Evolutionary conservation across 2,888 invertebrate species (phyloP).

Genomic region (Torymus auratus): DNA sequence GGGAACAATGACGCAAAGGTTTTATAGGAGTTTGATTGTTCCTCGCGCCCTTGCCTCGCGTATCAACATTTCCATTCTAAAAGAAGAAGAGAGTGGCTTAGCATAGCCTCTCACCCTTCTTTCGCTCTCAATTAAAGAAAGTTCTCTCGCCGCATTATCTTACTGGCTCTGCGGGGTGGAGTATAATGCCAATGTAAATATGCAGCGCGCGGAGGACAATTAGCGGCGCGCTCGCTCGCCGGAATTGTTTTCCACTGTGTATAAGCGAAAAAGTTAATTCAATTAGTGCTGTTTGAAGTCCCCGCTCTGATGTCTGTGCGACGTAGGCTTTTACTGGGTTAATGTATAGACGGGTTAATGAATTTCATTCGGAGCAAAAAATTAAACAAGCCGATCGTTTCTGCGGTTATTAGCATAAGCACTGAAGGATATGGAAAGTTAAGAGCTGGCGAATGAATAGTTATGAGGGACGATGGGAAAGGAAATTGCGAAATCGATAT

Average conservation of each 20-base stretch:
- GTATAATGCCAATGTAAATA: conserved; percentile 33
- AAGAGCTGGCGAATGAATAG: too few relatives aligned
- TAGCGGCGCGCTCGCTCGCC: not conserved
- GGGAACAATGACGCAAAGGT: conserved; percentile 22
- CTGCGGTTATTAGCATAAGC: too few relatives aligned
- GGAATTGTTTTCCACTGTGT: not conserved
- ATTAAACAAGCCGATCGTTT: too few relatives aligned
- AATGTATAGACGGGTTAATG: not conserved
- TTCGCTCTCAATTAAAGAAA: too few relatives aligned
- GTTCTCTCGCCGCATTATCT: not conserved
- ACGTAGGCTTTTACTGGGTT: not conserved
- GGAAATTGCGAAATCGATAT: too few relatives aligned
- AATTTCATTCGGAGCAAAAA: not conserved
- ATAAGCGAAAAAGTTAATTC: conserved; percentile 1
- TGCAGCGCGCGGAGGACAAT: conserved; percentile 34
- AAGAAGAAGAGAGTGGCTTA: not conserved
- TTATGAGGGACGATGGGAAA: too few relatives aligned
- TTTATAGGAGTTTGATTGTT: conserved; percentile 45
- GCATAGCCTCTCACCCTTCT: too few relatives aligned
- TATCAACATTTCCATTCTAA: conserved; percentile 25
- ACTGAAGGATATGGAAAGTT: too few relatives aligned
- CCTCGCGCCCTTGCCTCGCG: not conserved
- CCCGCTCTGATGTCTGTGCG: not conserved
- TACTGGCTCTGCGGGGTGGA: not conserved
- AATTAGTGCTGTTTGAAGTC: conserved; percentile 9